phyloP scores from a whole-genome alignment of 2,797 vertebrate species.

The Microctenopoma lineatum region DNA sequence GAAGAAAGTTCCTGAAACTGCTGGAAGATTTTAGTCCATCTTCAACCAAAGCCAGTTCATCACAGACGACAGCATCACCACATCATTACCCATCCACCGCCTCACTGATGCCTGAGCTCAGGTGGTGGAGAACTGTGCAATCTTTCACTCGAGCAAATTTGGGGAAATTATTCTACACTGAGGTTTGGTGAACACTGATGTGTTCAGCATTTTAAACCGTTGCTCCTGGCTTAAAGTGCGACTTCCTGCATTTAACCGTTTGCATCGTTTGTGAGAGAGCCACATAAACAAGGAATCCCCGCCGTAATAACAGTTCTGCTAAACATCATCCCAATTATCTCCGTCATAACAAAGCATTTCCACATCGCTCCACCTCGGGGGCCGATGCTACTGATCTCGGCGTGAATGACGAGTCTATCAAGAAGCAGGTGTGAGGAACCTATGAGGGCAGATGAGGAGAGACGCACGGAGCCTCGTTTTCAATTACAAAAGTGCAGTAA shows the following conservation, averaged over 20 bases:
- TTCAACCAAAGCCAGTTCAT: too few species aligned
- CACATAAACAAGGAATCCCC: conserved; percentile 1
- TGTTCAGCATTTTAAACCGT: not conserved
- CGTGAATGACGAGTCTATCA: conserved; percentile 54
- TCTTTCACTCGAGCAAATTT: too few species aligned
- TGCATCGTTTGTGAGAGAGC: not conserved
- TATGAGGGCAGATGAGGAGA: conserved; percentile 50
- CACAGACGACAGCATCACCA: too few species aligned
- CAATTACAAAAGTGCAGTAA: conserved; percentile 80
- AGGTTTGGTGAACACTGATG: not conserved
- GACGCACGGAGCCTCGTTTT: conserved; percentile 69
- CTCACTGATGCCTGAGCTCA: too few species aligned
- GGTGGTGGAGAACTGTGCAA: too few species aligned
- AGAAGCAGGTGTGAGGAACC: conserved; percentile 46
- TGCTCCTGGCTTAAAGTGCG: not conserved
- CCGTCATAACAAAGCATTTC: conserved; percentile 18
- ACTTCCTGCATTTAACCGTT: conserved; percentile 1
- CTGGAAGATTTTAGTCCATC: too few species aligned
- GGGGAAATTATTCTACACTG: too few species aligned
- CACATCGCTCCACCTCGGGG: conserved; percentile 18
- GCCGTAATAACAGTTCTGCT: conserved; percentile 1
- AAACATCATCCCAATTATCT: conserved; percentile 9
- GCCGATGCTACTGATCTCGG: conserved; percentile 15
- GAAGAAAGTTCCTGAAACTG: too few species aligned
- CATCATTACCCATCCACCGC: too few species aligned